Evolutionary conservation across 2,797 vertebrate species (phyloP).

Genomic region (Rhodeus uyekii): DNA sequence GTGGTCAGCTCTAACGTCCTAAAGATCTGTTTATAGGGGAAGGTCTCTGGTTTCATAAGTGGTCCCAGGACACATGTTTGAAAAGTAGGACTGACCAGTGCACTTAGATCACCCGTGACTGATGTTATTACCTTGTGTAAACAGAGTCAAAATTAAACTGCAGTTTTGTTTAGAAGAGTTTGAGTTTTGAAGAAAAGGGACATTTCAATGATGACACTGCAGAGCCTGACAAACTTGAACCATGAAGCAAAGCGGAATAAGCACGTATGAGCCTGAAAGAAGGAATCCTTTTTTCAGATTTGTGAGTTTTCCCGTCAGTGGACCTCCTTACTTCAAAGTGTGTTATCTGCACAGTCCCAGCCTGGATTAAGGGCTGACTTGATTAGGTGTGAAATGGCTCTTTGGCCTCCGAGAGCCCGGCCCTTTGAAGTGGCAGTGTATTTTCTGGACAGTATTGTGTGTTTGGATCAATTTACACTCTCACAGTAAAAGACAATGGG

Average conservation of each 20-base stretch:
- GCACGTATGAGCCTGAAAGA: slow-evolving; percentile 33
- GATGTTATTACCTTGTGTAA: background rate
- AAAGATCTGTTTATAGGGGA: background rate
- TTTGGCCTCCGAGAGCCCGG: slow-evolving; percentile 25
- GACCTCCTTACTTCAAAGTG: slow-evolving; percentile 53
- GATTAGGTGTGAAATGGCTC: slow-evolving; percentile 60
- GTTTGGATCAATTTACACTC: slow-evolving; percentile 40
- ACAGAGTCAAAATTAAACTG: background rate
- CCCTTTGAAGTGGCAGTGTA: slow-evolving; percentile 49
- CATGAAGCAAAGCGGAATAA: slow-evolving; percentile 47
- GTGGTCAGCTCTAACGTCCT: background rate
- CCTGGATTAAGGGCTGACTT: slow-evolving; percentile 54
- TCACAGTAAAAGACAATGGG: slow-evolving; percentile 28
- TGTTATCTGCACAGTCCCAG: slow-evolving; percentile 47
- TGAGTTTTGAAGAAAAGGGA: background rate
- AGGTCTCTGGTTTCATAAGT: background rate
- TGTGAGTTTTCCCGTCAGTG: slow-evolving; percentile 33
- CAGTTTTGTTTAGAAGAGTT: background rate
- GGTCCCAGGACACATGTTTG: background rate
- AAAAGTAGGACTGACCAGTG: background rate
- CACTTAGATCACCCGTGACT: background rate
- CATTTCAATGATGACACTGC: background rate
- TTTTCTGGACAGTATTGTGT: slow-evolving; percentile 43
- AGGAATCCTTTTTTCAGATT: slow-evolving; percentile 37
- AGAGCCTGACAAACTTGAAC: slow-evolving; percentile 35